Percentiles rank a stretch among this genome's conserved stretches.
Conservation (phyloP, 2,888 invertebrate species). For the Cosmia pyralina region DNA sequence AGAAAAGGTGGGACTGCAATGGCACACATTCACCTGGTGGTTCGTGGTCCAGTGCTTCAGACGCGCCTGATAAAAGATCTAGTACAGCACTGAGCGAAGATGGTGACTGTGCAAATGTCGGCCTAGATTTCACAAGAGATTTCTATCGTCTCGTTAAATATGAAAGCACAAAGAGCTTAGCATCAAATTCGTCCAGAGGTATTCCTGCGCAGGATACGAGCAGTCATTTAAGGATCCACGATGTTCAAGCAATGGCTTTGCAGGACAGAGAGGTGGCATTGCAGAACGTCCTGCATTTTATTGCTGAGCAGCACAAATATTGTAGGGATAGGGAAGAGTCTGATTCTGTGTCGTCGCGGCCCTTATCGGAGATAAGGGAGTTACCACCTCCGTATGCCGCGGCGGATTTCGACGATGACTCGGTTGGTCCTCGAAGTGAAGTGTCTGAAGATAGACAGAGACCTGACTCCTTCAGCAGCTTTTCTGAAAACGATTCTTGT, state of each 20-base stretch:
- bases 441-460: constrained; percentile 86
- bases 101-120: constrained; percentile 92
- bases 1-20: constrained; percentile 92
- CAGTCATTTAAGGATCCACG: constrained; percentile 84
- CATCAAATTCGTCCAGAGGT: constrained; percentile 93
- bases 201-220: constrained; percentile 89
- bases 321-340: constrained; percentile 91
- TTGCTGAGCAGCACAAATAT: constrained; percentile 94
- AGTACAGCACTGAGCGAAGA: constrained; percentile 93
- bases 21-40: constrained; percentile 91
- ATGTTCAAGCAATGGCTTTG: constrained; percentile 85
- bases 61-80: constrained; percentile 92
- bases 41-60: constrained; percentile 90
- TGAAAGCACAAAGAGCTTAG: constrained; percentile 94
- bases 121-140: constrained; percentile 94
- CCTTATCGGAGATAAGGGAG: constrained; percentile 90
- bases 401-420: constrained; percentile 87
- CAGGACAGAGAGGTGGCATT: constrained; percentile 93
- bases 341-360: constrained; percentile 89
- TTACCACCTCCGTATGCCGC: constrained; percentile 88
- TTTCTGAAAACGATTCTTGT: constrained; percentile 88
- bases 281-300: constrained; percentile 93
- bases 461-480: constrained; percentile 87
- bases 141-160: constrained; percentile 95
- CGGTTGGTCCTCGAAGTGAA: constrained; percentile 86